phyloP scores from a whole-genome alignment of 1,140 invertebrate genomes.

The Drosophila sulfurigaster region DNA sequence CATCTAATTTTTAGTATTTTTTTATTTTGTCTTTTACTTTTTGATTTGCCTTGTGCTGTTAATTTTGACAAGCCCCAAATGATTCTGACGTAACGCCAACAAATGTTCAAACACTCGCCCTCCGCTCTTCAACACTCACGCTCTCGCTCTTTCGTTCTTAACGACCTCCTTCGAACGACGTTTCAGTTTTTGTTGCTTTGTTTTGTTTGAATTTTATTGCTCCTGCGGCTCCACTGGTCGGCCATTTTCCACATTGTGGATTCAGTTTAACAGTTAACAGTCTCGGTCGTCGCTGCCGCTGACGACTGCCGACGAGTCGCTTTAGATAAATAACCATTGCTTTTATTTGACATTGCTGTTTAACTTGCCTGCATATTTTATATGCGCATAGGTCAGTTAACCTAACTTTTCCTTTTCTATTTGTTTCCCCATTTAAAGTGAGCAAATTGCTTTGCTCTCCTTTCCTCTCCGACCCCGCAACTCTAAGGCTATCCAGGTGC shows the following conservation, averaged over 20 bases:
- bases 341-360: constrained; percentile 64
- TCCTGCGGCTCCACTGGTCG: constrained; percentile 41
- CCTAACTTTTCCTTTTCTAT: constrained; percentile 26
- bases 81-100: constrained; percentile 73
- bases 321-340: constrained; percentile 36
- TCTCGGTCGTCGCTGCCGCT: not conserved
- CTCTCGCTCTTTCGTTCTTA: constrained; percentile 28
- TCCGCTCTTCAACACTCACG: not conserved
- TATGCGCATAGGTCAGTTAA: constrained; percentile 81
- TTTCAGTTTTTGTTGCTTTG: constrained; percentile 17
- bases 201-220: constrained; percentile 76
- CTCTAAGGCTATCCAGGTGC: constrained; percentile 38
- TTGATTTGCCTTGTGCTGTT: constrained; percentile 62
- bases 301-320: constrained; percentile 7
- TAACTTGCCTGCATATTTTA: constrained; percentile 79
- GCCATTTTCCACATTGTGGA: constrained; percentile 18
- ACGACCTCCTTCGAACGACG: constrained; percentile 53
- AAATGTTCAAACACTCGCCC: not conserved
- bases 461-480: too few relatives aligned
- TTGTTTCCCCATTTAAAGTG: constrained; percentile 35
- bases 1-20: constrained; percentile 45
- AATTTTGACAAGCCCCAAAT: constrained; percentile 79
- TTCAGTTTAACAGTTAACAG: constrained; percentile 22
- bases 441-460: constrained; percentile 71
- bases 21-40: constrained; percentile 34